Conservation (phyloP, 2,888 invertebrate genomes). For the Clitarchus hookeri region DNA sequence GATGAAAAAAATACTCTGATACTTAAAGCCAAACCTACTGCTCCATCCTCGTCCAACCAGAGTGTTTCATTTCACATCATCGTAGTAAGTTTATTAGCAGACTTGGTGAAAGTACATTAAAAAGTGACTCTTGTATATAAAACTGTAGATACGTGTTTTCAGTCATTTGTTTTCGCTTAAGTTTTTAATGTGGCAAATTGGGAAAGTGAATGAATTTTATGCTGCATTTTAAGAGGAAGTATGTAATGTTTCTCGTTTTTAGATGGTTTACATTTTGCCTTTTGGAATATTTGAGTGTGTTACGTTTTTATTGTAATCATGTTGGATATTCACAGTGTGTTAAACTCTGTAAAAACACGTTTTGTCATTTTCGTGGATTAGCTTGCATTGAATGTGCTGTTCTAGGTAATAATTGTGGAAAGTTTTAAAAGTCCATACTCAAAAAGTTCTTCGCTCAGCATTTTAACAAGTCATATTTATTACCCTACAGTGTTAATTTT, state of each 20-base stretch:
- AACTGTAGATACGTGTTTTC: slow-evolving; percentile 19
- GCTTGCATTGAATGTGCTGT: neutral
- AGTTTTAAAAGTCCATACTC: neutral
- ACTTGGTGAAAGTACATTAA: slow-evolving; percentile 21
- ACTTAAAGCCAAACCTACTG: neutral
- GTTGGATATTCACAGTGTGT: neutral
- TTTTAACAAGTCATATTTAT: neutral
- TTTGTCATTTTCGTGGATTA: neutral
- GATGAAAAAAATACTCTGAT: neutral
- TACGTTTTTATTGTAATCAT: neutral
- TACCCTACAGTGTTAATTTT: neutral
- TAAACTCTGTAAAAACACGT: no score
- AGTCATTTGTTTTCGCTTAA: neutral
- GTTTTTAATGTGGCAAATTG: slow-evolving; percentile 14
- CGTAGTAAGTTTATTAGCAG: slow-evolving; percentile 14
- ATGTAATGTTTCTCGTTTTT: neutral
- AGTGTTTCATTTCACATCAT: neutral
- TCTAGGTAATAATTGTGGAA: neutral
- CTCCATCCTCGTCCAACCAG: neutral
- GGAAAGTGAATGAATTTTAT: slow-evolving; percentile 6
- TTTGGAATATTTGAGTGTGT: neutral
- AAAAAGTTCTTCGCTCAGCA: neutral
- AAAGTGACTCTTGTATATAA: slow-evolving; percentile 17
- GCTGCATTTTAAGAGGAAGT: neutral
- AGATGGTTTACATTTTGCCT: neutral